Conservation (phyloP, 2,888 invertebrate genomes). For the Diaperis boleti region DNA sequence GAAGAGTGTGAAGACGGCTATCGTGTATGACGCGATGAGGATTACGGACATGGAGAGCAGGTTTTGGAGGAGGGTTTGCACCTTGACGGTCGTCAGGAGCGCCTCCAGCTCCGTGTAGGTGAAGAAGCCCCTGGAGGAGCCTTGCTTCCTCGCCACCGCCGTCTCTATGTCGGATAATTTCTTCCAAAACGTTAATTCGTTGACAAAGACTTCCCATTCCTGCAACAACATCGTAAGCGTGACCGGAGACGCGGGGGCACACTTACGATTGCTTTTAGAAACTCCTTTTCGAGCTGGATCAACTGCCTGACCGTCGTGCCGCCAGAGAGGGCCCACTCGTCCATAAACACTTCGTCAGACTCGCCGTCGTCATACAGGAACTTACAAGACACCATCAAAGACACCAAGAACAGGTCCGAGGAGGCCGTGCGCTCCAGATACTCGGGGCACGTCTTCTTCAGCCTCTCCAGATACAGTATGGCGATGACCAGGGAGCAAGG, state of each 20-base stretch:
- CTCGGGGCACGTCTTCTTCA: constrained; percentile 83
- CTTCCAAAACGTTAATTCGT: constrained; percentile 79
- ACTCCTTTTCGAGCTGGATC: constrained; percentile 87
- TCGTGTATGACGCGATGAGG: constrained; percentile 73
- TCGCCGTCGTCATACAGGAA: constrained; percentile 94
- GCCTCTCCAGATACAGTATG: constrained; percentile 91
- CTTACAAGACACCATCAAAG: constrained; percentile 97
- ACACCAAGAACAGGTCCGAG: constrained; percentile 93
- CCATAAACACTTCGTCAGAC: constrained; percentile 90
- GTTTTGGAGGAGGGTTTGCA: constrained; percentile 68
- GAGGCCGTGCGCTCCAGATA: constrained; percentile 88
- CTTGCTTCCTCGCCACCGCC: constrained; percentile 80
- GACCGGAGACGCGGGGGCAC: too few relatives aligned
- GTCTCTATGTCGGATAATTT: constrained; percentile 78
- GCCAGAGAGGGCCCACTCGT: constrained; percentile 93
- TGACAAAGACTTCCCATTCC: constrained; percentile 91
- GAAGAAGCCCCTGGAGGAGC: constrained; percentile 80
- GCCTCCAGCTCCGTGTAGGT: constrained; percentile 84
- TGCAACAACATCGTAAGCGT: too few relatives aligned
- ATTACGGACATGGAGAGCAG: constrained; percentile 70
- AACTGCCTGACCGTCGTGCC: constrained; percentile 79
- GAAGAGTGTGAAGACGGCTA: constrained; percentile 71
- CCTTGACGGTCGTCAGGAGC: constrained; percentile 67
- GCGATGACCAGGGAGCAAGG: constrained; percentile 95
- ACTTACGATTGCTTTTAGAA: constrained; percentile 88